Evolutionary conservation across 2,888 invertebrate species (phyloP), one percentile per base, ranked within the genome.

Genomic region (Brachyptera putata): DNA sequence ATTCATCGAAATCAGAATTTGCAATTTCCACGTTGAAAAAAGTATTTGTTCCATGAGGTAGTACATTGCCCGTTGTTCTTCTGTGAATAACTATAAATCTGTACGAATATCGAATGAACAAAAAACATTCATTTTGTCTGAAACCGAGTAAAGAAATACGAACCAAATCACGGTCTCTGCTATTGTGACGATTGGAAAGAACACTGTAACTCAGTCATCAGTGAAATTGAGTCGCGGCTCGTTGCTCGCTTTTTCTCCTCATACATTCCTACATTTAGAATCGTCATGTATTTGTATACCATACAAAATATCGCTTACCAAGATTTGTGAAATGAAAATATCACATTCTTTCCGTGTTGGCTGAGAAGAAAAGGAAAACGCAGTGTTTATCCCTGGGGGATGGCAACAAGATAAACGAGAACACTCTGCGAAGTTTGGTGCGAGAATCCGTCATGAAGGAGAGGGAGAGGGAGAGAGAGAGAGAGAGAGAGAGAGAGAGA

Each of bases 281-380:
- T 30, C 11, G 7, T 11, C 30, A 30, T 30, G 5, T 30, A 30
- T 30, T 30, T 30, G 30, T 30, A 7, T 30, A n/a, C 46, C 46
- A 24, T 24, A 46, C 53, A 34, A 53, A 53, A 36, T 53, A 53
- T 53, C 53, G 53, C 34, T 53, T 36, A 53, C 53, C 36, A 36
- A 5, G 34, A 34, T 34, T 53, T 53, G 34, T 36, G 34, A 34
- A 53, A 53, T 36, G 34, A 53, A 53, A 34, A 53, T 53, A 53
- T 53, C 30, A 22, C 34, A 36, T 53, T 53, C 36, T 34, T 36
- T 21, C 36, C 34, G 36, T 53, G 53, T 34, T 3, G 13, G 36
- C 21, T 21, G 34, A 5, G 36, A 21, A n/a, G 50, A 30, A 14
- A 7, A 30, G 3, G 34, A 13, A 43, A 43, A 43, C 16, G 18